Evolutionary conservation across 2,113 vertebrate genomes (phyloP).

Genomic region (Peromyscus leucopus): DNA sequence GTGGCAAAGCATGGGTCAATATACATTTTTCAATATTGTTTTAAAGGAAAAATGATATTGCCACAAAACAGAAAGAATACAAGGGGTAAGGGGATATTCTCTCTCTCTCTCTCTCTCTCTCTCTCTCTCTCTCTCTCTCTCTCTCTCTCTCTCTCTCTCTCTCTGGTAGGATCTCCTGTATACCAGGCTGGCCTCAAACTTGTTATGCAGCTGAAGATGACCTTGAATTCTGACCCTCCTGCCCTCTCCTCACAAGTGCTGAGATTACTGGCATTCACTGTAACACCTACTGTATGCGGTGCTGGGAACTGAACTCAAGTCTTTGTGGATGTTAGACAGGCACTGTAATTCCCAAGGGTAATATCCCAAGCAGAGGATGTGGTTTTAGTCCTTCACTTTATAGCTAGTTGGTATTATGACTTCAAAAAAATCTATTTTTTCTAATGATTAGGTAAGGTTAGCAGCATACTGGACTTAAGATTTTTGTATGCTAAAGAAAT

Average conservation of each 20-base stretch:
- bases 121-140: background rate
- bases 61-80: accelerated
- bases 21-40: background rate
- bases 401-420: background rate
- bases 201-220: no score
- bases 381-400: background rate
- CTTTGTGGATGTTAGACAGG: background rate
- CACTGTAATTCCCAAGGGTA: background rate
- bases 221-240: background rate
- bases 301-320: background rate
- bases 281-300: no score
- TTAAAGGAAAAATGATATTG: background rate
- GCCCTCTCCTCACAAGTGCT: background rate
- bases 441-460: background rate
- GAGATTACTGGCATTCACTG: background rate
- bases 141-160: background rate
- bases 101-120: background rate
- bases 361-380: background rate
- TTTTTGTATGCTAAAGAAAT: background rate
- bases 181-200: background rate
- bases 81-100: background rate
- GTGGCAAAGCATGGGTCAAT: background rate
- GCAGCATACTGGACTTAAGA: background rate
- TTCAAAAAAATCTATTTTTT: background rate
- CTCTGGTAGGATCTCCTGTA: background rate